Base-by-base conservation (phyloP, 2,113 vertebrate species). In the Silurus asotus region DNA sequence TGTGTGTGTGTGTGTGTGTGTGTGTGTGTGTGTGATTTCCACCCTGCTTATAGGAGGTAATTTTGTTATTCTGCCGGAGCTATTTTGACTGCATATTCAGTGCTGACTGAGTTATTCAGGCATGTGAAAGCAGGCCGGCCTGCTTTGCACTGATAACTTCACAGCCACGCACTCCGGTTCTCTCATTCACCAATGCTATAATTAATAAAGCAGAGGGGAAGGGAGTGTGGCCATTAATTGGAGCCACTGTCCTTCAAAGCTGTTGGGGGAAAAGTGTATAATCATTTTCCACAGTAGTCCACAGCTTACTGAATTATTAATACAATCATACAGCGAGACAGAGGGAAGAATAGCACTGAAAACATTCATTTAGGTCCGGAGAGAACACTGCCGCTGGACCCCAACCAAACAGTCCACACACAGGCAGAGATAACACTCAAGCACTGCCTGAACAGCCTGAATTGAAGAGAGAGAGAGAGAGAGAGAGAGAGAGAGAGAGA, bases 141-240 rank as follows among this genome's bases (percentile, higher is more conserved):
- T 94, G 94, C 92, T 87, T 91, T 83, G 90, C 89, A 79, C 94
- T 94, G 93, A 95, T 95, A 95, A 94, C 86, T 89, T 86, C 86
- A 85, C 74, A 89, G 86, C 80, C 80, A 62, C 77, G 19, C 81
- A 86, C 81, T 88, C 87, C 28, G 81, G 58, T 78, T 86, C 49
- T 76, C 85, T 86, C 65, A 85, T 89, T 89, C 89, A 88, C 84
- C 89, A 84, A 85, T 85, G 51, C 45, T 45, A 90, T 93, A 93
- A 94, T 95, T 93, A 93, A 94, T 94, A 91, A 89, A 70, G 77
- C 87, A 90, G 90, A 90, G 84, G 49, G 87, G 91, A 83, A 77
- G 82, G 82, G 90, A 92, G 90, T 85, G 64, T 86, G 88, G 88
- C 87, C 90, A 92, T 94, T 95, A 94, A 94, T 94, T 94, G 93